Percentiles rank a stretch among this genome's conserved stretches.
phyloP scores from a whole-genome alignment of 2,888 invertebrate genomes.

The Dendrolimus pini region DNA sequence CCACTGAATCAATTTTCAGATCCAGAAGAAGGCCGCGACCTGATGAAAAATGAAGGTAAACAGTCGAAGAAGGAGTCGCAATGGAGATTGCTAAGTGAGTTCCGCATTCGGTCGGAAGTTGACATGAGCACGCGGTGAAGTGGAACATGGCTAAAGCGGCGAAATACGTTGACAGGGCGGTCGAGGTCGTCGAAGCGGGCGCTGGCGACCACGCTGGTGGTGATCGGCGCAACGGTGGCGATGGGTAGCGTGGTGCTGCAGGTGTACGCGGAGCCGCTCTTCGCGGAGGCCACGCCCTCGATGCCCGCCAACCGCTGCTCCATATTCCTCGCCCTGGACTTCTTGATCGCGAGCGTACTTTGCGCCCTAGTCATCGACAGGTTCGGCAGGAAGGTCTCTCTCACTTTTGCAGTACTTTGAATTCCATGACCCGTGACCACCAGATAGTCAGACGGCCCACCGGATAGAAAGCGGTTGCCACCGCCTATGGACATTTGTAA shows the following conservation, averaged over 20 bases:
- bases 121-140: too few species aligned
- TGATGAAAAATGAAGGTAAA: constrained; percentile 19
- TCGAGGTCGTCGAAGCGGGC: constrained; percentile 42
- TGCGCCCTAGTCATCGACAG: constrained; percentile 43
- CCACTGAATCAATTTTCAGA: constrained; percentile 21
- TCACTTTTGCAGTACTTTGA: too few species aligned
- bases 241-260: constrained; percentile 61
- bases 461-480: too few species aligned
- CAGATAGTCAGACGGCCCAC: neutral
- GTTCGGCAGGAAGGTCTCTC: constrained; percentile 51
- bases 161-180: constrained; percentile 23
- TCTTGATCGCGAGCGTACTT: constrained; percentile 38
- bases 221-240: constrained; percentile 43
- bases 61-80: constrained; percentile 22
- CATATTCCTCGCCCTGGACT: constrained; percentile 48
- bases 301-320: constrained; percentile 56
- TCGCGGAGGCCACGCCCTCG: constrained; percentile 53
- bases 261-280: constrained; percentile 58
- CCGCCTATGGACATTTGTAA: too few species aligned
- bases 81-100: constrained; percentile 41
- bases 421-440: too few species aligned
- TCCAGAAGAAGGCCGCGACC: constrained; percentile 17
- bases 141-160: too few species aligned
- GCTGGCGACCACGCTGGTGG: constrained; percentile 25
- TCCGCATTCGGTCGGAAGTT: neutral